A percentile compares a stretch with the other conserved stretches of the same genome.
Evolutionary conservation across 2,888 invertebrate genomes (phyloP).

Genomic region (Apomyelois bistriatella): DNA sequence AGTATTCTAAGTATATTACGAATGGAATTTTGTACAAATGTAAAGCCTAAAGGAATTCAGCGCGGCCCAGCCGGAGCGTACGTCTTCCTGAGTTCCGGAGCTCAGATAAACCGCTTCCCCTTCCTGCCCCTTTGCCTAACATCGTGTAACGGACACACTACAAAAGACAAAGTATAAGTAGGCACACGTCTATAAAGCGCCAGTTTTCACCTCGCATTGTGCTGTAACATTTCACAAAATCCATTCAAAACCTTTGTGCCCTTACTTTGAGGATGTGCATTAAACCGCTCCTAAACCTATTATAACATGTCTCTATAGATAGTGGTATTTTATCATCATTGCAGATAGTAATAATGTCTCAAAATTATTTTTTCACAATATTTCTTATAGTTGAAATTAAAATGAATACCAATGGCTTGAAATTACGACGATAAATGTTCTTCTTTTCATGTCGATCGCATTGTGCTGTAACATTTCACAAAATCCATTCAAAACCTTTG

Average conservation of each 20-base stretch:
- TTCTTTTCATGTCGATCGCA: too few relatives aligned
- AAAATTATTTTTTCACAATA: too few relatives aligned
- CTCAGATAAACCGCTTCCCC: conserved; percentile 76
- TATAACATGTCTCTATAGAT: too few relatives aligned
- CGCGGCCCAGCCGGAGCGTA: conserved; percentile 49
- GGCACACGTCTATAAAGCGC: conserved; percentile 45
- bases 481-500: conserved; percentile 20
- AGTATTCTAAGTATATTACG: conserved; percentile 23
- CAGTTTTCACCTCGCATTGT: conserved; percentile 44
- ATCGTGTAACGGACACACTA: conserved; percentile 67
- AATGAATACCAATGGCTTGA: too few relatives aligned
- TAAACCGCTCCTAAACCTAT: too few relatives aligned
- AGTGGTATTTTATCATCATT: too few relatives aligned
- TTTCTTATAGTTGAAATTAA: too few relatives aligned
- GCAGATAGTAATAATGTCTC: too few relatives aligned
- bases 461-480: conserved; percentile 21
- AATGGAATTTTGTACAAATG: conserved; percentile 55
- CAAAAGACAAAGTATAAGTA: conserved; percentile 62
- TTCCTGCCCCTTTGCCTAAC: conserved; percentile 75
- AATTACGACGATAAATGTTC: too few relatives aligned
- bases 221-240: conserved; percentile 16
- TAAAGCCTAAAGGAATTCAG: conserved; percentile 67
- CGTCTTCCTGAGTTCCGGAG: conserved; percentile 75
- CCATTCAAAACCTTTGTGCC: conserved; percentile 20
- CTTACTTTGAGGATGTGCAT: conserved; percentile 3